Conservation (phyloP, 2,113 vertebrate species). For the Echinops telfairi region DNA sequence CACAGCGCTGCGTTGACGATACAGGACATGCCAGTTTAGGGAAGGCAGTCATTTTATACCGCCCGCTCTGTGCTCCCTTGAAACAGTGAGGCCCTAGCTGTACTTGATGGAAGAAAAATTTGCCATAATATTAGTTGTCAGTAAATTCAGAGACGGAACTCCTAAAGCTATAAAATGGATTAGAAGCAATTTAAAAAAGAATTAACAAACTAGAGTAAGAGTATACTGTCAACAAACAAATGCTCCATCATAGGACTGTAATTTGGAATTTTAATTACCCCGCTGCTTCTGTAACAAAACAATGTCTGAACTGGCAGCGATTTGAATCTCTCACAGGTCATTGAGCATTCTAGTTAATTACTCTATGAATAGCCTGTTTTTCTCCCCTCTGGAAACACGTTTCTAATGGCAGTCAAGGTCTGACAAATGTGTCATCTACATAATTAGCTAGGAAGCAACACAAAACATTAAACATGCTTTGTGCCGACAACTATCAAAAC, state of each 20-base stretch:
- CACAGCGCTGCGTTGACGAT: conserved; percentile 73
- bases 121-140: conserved; percentile 91
- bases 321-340: conserved; percentile 95
- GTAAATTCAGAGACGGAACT: conserved; percentile 90
- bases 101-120: conserved; percentile 85
- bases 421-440: conserved; percentile 96
- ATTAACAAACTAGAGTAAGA: conserved; percentile 94
- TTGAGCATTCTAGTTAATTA: conserved; percentile 96
- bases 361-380: conserved; percentile 95
- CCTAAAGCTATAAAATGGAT: conserved; percentile 93
- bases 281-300: conserved; percentile 94
- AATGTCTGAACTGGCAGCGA: conserved; percentile 94
- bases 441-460: conserved; percentile 98
- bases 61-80: conserved; percentile 87
- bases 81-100: conserved; percentile 81
- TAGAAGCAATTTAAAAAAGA: conserved; percentile 93
- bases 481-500: conserved; percentile 98
- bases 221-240: conserved; percentile 95
- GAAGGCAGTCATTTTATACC: conserved; percentile 81
- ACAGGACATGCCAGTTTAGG: conserved; percentile 79
- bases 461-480: conserved; percentile 98
- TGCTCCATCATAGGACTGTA: conserved; percentile 93
- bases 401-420: conserved; percentile 95
- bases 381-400: conserved; percentile 94
- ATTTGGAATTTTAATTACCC: conserved; percentile 95